Base-by-base conservation (phyloP, 2,797 vertebrate species). In the Bufotes viridis region DNA sequence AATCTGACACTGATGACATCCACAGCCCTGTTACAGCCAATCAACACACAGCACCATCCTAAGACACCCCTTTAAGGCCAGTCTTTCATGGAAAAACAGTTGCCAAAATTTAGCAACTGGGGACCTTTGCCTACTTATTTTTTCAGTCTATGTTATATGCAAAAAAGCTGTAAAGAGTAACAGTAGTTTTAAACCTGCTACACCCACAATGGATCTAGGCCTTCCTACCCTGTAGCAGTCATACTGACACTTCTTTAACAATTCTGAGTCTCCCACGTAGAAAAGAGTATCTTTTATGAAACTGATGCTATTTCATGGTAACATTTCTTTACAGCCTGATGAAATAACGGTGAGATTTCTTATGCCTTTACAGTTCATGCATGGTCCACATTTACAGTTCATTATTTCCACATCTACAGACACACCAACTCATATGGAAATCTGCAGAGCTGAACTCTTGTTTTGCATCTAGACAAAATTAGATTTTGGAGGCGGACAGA, bases 401-500 rank as follows among this genome's bases (percentile, higher is more conserved):
- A 78, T 18, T 17, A 58, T 78, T 78, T 78, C 76, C 76, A 78
- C 7, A 78, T n/a, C 51, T 78, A 57, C 55, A 58, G 24, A 58
- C 53, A 58, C 14, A 26, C 76, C 76, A 11, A 78, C 76, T 57
- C 76, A 78, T 17, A 14, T 29, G 51, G n/a, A 53, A 55, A n/a
- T 24, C 12, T 24, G 14, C 22, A 78, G 12, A 78, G 12, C 51
- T 55, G 24, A 42, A 42, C 34, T n/a, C 20, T 9, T 34, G 1
- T 34, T 42, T 18, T 76, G 74, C 22, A 76, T 5, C 75, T 34
- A 78, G 75, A 78, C 51, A 78, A 55, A 78, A 78, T 78, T 53
- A 78, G 49, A 53, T 55, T 78, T 78, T 78, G 76, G 53, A 58
- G 76, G 76, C 76, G 55, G 76, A 78, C 51, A 78, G 76, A 78